These are phyloP conservation scores for Penaeus japonicus DNA, from an alignment of 1,140 invertebrate species.

Conservation along the genomic window DNA sequence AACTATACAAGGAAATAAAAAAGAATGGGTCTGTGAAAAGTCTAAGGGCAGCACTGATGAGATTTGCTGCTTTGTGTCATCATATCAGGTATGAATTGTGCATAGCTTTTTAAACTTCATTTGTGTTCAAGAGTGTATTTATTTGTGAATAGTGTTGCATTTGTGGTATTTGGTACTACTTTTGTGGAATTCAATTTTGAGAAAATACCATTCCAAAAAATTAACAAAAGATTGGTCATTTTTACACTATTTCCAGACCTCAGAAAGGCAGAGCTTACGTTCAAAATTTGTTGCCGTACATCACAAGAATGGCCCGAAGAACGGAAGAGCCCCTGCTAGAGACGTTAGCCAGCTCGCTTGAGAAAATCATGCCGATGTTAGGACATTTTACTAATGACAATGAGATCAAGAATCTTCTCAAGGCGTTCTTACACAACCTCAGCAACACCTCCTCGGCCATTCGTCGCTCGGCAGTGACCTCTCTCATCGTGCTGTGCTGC, in stretches of 20 bases:
- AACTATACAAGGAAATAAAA: slow-evolving; percentile 83
- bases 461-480: slow-evolving; percentile 72
- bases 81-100: slow-evolving; percentile 63
- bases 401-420: slow-evolving; percentile 77
- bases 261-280: slow-evolving; percentile 78
- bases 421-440: slow-evolving; percentile 74
- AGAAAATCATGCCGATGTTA: slow-evolving; percentile 75
- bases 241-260: slow-evolving; percentile 66
- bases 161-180: background rate
- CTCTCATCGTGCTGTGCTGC: slow-evolving; percentile 72
- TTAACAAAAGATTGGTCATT: background rate
- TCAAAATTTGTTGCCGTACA: slow-evolving; percentile 75
- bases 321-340: slow-evolving; percentile 79
- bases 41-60: slow-evolving; percentile 75
- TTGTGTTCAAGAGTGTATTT: background rate
- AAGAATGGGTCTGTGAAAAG: slow-evolving; percentile 76
- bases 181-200: background rate
- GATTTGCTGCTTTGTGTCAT: slow-evolving; percentile 77
- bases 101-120: background rate
- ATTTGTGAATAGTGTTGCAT: background rate
- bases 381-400: slow-evolving; percentile 78
- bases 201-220: background rate
- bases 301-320: slow-evolving; percentile 73
- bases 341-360: slow-evolving; percentile 74
- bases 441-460: slow-evolving; percentile 70